A percentile compares a stretch with the other conserved stretches of the same genome.
Evolutionary conservation across 2,888 invertebrate genomes (phyloP).

Genomic region (Archaeoteleia sp.): DNA sequence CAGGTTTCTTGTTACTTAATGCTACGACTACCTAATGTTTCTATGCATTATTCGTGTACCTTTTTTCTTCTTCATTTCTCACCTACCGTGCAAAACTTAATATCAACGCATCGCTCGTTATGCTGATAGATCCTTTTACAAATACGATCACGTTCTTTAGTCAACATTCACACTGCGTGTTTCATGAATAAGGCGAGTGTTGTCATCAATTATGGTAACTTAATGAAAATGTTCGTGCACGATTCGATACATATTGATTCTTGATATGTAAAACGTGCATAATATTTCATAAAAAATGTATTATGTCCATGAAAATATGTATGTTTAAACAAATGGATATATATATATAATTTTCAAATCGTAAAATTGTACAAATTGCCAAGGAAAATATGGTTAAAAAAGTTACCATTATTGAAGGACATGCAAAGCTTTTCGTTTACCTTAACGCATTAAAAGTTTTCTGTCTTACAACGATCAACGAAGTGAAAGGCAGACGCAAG

Average conservation of each 20-base stretch:
- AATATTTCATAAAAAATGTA: too few species aligned
- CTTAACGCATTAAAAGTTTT: too few species aligned
- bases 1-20: slow-evolving; percentile 16
- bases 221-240: neutral
- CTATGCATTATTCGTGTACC: slow-evolving; percentile 22
- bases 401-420: slow-evolving; percentile 30
- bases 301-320: neutral
- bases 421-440: slow-evolving; percentile 30
- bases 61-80: slow-evolving; percentile 4
- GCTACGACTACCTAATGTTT: slow-evolving; percentile 29
- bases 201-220: slow-evolving; percentile 28
- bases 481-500: slow-evolving; percentile 48
- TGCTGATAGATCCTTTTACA: neutral
- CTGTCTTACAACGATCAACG: slow-evolving; percentile 44
- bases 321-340: neutral
- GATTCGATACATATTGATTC: too few species aligned
- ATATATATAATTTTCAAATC: neutral
- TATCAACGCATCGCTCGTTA: slow-evolving; percentile 7
- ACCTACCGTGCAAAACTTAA: slow-evolving; percentile 15
- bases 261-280: too few species aligned
- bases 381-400: slow-evolving; percentile 6
- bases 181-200: slow-evolving; percentile 19
- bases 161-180: slow-evolving; percentile 3
- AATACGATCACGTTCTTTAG: neutral
- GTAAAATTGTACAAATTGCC: neutral